Percentiles rank a stretch among this genome's conserved stretches.
Conservation (phyloP, 2,113 vertebrate species). For the Brachyistius frenatus region DNA sequence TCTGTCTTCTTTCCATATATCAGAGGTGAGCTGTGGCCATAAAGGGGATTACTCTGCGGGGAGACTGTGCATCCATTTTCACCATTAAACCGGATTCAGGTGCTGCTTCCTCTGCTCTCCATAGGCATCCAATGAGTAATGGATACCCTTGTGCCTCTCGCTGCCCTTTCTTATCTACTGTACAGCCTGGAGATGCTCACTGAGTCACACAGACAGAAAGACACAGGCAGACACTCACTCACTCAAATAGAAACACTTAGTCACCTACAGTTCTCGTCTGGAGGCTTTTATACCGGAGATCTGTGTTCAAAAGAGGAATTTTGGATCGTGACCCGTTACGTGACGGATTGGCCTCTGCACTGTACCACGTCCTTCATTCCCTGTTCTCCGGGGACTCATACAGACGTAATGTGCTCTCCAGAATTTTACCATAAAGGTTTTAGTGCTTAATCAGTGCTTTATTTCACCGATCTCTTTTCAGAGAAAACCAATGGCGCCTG, state of each 20-base stretch:
- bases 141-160: slow-evolving; percentile 61
- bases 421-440: slow-evolving; percentile 38
- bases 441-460: slow-evolving; percentile 35
- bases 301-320: slow-evolving; percentile 59
- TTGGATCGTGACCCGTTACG: slow-evolving; percentile 51
- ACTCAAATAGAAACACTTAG: slow-evolving; percentile 50
- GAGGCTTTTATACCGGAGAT: slow-evolving; percentile 54
- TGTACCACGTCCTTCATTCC: slow-evolving; percentile 45
- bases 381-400: slow-evolving; percentile 31
- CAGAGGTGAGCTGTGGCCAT: slow-evolving; percentile 75
- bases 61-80: slow-evolving; percentile 77
- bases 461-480: slow-evolving; percentile 20
- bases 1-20: slow-evolving; percentile 79
- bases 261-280: slow-evolving; percentile 50
- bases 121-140: slow-evolving; percentile 76
- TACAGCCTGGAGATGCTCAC: slow-evolving; percentile 48
- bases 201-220: slow-evolving; percentile 49
- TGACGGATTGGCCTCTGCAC: slow-evolving; percentile 58
- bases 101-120: slow-evolving; percentile 70
- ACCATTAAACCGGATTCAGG: slow-evolving; percentile 84
- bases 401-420: slow-evolving; percentile 44
- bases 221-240: slow-evolving; percentile 36
- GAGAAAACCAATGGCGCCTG: background rate
- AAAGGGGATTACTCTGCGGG: slow-evolving; percentile 75
- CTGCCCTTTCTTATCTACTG: slow-evolving; percentile 75